Conservation (phyloP, 2,888 invertebrate species). For the Lithophane ornitopus region DNA sequence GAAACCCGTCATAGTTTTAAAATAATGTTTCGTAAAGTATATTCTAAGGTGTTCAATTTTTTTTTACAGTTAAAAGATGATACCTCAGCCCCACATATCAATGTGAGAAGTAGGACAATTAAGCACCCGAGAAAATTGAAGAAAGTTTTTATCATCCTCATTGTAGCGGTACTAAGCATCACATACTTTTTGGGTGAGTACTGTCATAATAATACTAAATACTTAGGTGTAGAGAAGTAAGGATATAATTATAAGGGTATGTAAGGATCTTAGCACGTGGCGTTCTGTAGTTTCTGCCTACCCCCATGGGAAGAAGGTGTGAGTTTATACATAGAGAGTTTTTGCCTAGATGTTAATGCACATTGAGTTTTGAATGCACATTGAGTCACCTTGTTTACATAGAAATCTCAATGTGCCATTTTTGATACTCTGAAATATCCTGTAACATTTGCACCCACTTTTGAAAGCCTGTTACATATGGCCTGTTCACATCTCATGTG, state of each 20-base stretch:
- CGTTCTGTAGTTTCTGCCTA: too few relatives aligned
- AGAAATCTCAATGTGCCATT: background rate
- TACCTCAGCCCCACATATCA: constrained; percentile 80
- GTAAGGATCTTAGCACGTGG: too few relatives aligned
- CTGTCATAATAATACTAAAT: background rate
- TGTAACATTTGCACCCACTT: background rate
- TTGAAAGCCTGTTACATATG: background rate
- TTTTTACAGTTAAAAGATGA: constrained; percentile 86
- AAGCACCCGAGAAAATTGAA: constrained; percentile 85
- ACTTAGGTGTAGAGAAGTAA: too few relatives aligned
- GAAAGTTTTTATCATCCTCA: constrained; percentile 84
- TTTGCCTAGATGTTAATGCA: background rate
- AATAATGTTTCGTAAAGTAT: constrained; percentile 17
- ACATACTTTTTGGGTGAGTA: constrained; percentile 87
- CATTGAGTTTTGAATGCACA: background rate
- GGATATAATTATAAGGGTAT: too few relatives aligned
- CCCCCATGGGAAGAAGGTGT: too few relatives aligned
- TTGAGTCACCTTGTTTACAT: too few relatives aligned
- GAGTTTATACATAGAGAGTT: too few relatives aligned
- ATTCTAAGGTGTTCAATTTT: background rate
- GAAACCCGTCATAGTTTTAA: background rate
- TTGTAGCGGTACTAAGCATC: constrained; percentile 81
- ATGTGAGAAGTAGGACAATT: constrained; percentile 76
- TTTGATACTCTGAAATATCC: background rate
- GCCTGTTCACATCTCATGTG: background rate